Evolutionary conservation across 2,888 invertebrate genomes (phyloP), one percentile per base, ranked within the genome.

Genomic region (Phortica magna): DNA sequence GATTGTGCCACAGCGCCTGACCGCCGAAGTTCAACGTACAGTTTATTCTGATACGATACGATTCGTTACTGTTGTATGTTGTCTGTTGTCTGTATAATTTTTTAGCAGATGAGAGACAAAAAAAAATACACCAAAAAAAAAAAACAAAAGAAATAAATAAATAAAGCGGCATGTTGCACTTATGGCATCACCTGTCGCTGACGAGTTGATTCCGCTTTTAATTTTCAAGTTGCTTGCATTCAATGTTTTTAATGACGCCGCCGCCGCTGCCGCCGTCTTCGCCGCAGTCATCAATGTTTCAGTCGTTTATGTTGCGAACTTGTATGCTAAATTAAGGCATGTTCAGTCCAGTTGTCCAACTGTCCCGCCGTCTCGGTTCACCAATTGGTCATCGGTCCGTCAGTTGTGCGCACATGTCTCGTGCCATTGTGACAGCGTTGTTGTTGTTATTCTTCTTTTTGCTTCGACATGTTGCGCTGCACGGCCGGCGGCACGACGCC

Each of bases 11-110:
- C 72, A 79, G 77, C 79, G 77, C 76, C 64, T 57, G 48, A 74
- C 53, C 39, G 17, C 39, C 10, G 17, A 17, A 73, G 73, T 59
- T 53, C 48, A 78, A 78, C 78, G 83, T 83, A 85, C 87, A 85
- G 84, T 85, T 78, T 43, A 31, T 31, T 41, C 42, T 7, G 57
- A 53, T 10, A 31, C 31, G 31, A 31, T 4, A 31, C 31, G 5
- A 31, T 4, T 4, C 31, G 31, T 4, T 31, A 31, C 31, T 48
- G 22, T 7, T 70, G 70, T 67, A 17, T 39, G 55, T 14, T 59
- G 59, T 9, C 17, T 61, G 61, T 22, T 22, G 17, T 7, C 61
- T 55, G 55, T 31, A 31, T 48, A 6, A 5, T 22, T 42, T 41
- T 42, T 43, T 14, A 14, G 6, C n/a, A 68, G n/a, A 17, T 12